Base-by-base conservation (phyloP, 2,888 invertebrate genomes). In the Lasioglossum malachurum region DNA sequence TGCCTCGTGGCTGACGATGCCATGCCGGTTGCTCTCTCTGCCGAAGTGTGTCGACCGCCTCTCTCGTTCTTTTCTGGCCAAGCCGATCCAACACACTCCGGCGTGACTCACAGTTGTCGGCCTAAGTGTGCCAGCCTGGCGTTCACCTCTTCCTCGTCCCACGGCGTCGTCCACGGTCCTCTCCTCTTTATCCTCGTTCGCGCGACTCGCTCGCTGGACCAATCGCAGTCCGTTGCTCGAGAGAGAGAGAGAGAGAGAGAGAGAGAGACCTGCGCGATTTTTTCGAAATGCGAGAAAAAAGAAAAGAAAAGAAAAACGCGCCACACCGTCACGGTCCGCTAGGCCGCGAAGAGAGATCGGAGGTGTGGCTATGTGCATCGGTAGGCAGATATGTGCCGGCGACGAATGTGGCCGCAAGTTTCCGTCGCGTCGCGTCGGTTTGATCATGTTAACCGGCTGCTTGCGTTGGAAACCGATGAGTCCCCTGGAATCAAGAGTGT, bases 21-120 rank as follows among this genome's bases (percentile, higher is more conserved):
- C 84, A 46, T 84, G 80, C 75, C 83, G 81, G 82, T 87, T 76
- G 82, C 88, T 89, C 84, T 87, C 84, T 78, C 87, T 53, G 82
- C 31, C 80, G 79, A 89, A 89, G 88, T 89, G 84, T 88, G 86
- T 89, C 88, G 88, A 82, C 86, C 82, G 79, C 75, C 86, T 84
- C 82, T 84, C 81, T 84, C 83, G 80, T 83, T 87, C 83, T 82
- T 87, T 84, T 87, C 87, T 82, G 82, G 73, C 83, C 72, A 64
- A 72, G 76, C 83, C 35, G 85, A 83, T 86, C 83, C 83, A 80
- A 87, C 80, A 73, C 82, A 67, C 78, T 57, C 71, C 41, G 78
- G n/a, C 77, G 84, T 85, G 84, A 87, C 87, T 87, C 87, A 87
- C 53, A 79, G 77, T 60, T 76, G 79, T 49, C 75, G 84, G 78